A percentile compares a stretch with the other conserved stretches of the same genome.
Evolutionary conservation across 2,113 vertebrate genomes (phyloP).

Genomic region (Tympanuchus pallidicinctus): DNA sequence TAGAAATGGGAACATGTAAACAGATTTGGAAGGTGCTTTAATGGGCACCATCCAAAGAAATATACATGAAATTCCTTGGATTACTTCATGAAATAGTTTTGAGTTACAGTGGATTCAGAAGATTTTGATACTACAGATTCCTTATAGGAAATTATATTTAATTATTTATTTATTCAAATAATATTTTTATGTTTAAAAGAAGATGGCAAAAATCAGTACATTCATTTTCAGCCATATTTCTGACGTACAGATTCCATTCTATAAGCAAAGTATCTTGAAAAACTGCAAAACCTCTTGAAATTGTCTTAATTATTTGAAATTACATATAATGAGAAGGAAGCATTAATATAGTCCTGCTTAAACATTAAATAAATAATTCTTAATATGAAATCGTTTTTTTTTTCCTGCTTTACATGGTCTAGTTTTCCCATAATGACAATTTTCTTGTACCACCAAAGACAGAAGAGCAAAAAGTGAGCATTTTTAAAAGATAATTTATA

Average conservation of each 20-base stretch:
- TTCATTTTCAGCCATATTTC: not conserved
- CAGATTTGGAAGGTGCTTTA: not conserved
- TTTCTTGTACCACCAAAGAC: not conserved
- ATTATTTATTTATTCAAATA: not conserved
- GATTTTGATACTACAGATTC: rapidly evolving
- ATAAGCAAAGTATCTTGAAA: not conserved
- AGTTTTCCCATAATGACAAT: not conserved
- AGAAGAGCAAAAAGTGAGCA: not conserved
- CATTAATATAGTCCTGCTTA: not conserved
- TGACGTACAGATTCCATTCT: not conserved
- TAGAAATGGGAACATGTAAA: rapidly evolving
- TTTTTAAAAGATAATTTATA: not conserved
- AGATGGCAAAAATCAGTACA: not conserved
- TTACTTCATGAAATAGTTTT: not conserved
- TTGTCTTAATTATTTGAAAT: not conserved
- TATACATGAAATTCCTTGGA: not conserved
- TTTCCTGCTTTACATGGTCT: not conserved
- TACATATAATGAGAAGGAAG: not conserved
- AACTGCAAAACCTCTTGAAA: not conserved
- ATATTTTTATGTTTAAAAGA: not conserved
- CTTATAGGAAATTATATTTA: not conserved
- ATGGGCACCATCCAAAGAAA: not conserved
- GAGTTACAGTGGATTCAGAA: not conserved
- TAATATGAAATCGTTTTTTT: not conserved
- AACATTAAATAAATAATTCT: not conserved